Conservation (phyloP, 2,888 invertebrate genomes). For the Margaritifera margaritifera region DNA sequence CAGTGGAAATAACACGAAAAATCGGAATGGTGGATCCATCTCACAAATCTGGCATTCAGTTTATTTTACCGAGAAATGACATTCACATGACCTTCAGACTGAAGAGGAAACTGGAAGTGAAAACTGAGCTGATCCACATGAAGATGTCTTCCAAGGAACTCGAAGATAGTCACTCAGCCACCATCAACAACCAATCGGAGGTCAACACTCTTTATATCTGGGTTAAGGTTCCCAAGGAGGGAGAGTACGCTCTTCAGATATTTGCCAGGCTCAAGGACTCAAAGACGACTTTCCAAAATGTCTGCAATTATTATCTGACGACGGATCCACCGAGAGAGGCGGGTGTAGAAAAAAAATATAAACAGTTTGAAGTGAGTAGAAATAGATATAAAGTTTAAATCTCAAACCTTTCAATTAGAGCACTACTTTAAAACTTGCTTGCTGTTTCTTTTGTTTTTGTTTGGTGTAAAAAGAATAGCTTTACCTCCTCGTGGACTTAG, state of each 20-base stretch:
- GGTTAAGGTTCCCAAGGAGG: slow-evolving; percentile 24
- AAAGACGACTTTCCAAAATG: slow-evolving; percentile 18
- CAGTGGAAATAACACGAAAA: slow-evolving; percentile 28
- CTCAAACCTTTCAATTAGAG: too few species aligned
- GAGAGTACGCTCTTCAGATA: slow-evolving; percentile 33
- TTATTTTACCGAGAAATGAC: slow-evolving; percentile 27
- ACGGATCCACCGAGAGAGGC: slow-evolving; percentile 29
- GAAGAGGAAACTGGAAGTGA: slow-evolving; percentile 14
- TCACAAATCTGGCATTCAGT: slow-evolving; percentile 32
- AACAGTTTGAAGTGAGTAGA: slow-evolving; percentile 27
- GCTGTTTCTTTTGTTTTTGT: too few species aligned
- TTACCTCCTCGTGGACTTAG: too few species aligned
- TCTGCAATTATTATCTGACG: slow-evolving; percentile 36
- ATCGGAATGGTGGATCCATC: slow-evolving; percentile 28
- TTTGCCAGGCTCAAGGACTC: slow-evolving; percentile 16
- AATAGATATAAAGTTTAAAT: background rate
- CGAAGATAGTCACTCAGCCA: background rate
- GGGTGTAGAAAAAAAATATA: slow-evolving; percentile 24
- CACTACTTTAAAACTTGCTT: too few species aligned
- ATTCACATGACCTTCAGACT: slow-evolving; percentile 34
- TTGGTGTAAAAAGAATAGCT: too few species aligned
- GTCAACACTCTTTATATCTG: slow-evolving; percentile 25
- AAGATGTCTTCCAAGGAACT: too few species aligned
- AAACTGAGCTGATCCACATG: slow-evolving; percentile 9
- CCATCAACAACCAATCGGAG: slow-evolving; percentile 31